Base-by-base conservation (phyloP, 2,113 vertebrate species). In the Pampusana beccarii region DNA sequence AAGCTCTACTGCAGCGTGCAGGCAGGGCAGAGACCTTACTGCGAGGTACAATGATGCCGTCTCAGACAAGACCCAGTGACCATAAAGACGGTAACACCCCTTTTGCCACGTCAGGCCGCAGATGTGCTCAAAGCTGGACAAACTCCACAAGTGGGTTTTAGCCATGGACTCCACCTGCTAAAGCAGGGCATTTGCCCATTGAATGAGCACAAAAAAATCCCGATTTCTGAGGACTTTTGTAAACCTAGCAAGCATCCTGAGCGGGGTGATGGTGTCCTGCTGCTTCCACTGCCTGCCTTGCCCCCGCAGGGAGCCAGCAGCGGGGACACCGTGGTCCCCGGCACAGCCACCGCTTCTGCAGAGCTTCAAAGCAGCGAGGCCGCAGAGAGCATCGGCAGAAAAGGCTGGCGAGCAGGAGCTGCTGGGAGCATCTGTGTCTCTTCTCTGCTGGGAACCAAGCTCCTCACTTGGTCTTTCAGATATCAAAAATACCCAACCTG, bases 1-100 rank as follows among this genome's bases (percentile, higher is more conserved):
- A 25, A n/a, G 56, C 42, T 66, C n/a, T 74, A 23, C n/a, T 80
- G 46, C 50, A 21, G 29, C 15, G 0, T 11, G 42, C 42, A 42
- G 71, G 17, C 40, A 56, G 78, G 34, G 46, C 57, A 69, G n/a
- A n/a, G 42, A 61, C 31, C n/a, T 60, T 11, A 65, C n/a, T 58
- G 28, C 1, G 2, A 50, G 48, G 31, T 8, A 25, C 16, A 26
- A 4, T 0, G 2, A 20, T 23, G 28, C 40, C 58, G 70, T 20
- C 36, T 61, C 72, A 58, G 60, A 70, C 3, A 25, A 70, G 28
- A 83, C 21, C n/a, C 48, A 54, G 36, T 16, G 65, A 58, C 0
- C 0, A 34, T 33, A 67, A 86, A 82, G 46, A 58, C 4, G 31
- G n/a, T 25, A 70, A 64, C 1, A 1, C 11, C 34, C 44, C 71